A percentile compares a stretch with the other conserved stretches of the same genome.
These are phyloP conservation scores for Stegostoma tigrinum DNA, from an alignment of 2,113 vertebrate species.

Conservation along the genomic window DNA sequence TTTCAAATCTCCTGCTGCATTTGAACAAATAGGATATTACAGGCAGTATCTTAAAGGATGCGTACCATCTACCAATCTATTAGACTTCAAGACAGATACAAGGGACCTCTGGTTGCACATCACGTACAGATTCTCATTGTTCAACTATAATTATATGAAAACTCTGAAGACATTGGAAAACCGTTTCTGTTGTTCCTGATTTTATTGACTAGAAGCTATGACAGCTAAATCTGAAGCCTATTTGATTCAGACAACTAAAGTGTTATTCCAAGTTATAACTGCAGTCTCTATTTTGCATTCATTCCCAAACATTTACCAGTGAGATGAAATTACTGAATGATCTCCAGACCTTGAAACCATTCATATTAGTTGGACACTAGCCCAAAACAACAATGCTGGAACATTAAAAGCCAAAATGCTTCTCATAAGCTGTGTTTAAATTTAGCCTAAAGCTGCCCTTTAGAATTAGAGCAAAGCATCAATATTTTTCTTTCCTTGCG, in stretches of 20 bases:
- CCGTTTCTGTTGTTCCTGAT: neutral
- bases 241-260: neutral
- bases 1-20: neutral
- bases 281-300: neutral
- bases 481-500: constrained; percentile 60
- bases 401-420: constrained; percentile 38
- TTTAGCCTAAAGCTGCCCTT: constrained; percentile 66
- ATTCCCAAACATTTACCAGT: constrained; percentile 51
- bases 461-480: constrained; percentile 69
- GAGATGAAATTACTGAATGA: constrained; percentile 55
- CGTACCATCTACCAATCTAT: neutral
- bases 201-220: neutral
- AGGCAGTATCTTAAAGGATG: neutral
- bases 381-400: constrained; percentile 63
- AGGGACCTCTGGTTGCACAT: neutral
- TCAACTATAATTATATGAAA: neutral
- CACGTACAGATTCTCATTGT: neutral
- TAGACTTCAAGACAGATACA: neutral
- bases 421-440: constrained; percentile 40
- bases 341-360: constrained; percentile 45
- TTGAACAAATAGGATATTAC: neutral
- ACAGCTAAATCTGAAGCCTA: neutral
- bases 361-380: constrained; percentile 61
- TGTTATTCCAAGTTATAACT: neutral
- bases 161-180: neutral